Evolutionary conservation across 35 echinoderm and acorn worm species (phyloP), one percentile per base, ranked within the genome.

Genomic region (Ophioderma brevispina): DNA sequence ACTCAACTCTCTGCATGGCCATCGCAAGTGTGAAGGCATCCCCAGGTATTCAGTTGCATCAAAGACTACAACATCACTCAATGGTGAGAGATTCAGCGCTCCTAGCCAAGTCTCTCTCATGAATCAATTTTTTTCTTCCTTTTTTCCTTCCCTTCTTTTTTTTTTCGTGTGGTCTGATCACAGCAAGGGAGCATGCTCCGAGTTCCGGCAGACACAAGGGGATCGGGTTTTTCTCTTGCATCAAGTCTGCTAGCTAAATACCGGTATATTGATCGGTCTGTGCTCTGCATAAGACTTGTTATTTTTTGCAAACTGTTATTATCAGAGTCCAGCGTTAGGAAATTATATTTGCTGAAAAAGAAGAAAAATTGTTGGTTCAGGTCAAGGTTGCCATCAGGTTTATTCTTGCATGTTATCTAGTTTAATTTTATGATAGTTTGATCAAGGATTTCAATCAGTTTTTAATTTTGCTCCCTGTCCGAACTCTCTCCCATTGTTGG

Each of bases 261-360:
- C n/a, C n/a, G n/a, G 46, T 52, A 70, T 70, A 70, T 70, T 70
- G 59, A 70, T 70, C 59, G n/a, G 59, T 70, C 59, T 70, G 59
- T 25, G n/a, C 15, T 6, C 17, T 70, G n/a, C n/a, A n/a, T n/a
- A n/a, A n/a, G n/a, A n/a, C n/a, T n/a, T n/a, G n/a, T n/a, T n/a
- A n/a, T n/a, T n/a, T n/a, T n/a, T n/a, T n/a, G n/a, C n/a, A n/a
- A n/a, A 25, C 59, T 25, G 59, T 70, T 70, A 70, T 2, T 46
- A 46, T 46, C 41, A 13, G 59, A 70, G n/a, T 70, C 28, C 23
- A 11, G 46, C 8, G 8, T 52, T 52, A 11, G 46, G 8, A 52
- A 52, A 52, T 52, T 52, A 21, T 52, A 52, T 11, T n/a, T n/a
- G n/a, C n/a, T n/a, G n/a, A n/a, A n/a, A n/a, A n/a, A n/a, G n/a